Evolutionary conservation across 2,888 invertebrate genomes (phyloP), one percentile per base, ranked within the genome.

Genomic region (Hirtodrosophila histrioides): DNA sequence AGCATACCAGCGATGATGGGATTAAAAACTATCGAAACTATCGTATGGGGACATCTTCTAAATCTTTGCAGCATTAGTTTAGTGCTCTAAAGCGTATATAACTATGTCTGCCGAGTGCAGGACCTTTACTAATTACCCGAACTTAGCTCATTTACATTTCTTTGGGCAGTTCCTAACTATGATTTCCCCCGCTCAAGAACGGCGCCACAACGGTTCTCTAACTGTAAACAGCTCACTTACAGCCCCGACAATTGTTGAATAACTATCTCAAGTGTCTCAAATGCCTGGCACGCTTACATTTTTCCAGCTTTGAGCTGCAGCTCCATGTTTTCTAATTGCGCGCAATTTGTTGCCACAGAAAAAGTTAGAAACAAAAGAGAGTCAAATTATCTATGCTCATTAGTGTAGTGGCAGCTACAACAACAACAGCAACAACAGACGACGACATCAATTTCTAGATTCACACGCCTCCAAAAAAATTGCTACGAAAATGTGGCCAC

Each of bases 361-460:
- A 60, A 53, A 54, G 27, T 10, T 2, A 46, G 11, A 24, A 17
- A 35, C 55, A 62, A 63, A 70, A 61, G 56, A 56, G 56, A 62
- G 29, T 39, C 69, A 82, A 87, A 82, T 82, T 81, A 87, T 78
- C 87, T 76, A 56, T 62, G 82, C 82, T 82, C 87, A 85, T 82
- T 82, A 81, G 86, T 51, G 60, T 58, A 55, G 55, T 45, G 36
- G 39, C 39, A 49, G 46, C 58, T 45, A 8, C 56, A 62, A 10
- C 24, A 43, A 31, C 51, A 64, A 10, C 56, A 57, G 43, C 43
- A 63, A 46, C 33, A 69, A 44, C 44, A 66, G 53, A 64, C 57
- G 57, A 69, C 74, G 75, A 78, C 74, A 81, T 51, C 69, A 78
- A 62, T 82, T 69, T 79, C 57, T 45, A 50, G 46, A 62, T 87